phyloP scores from a whole-genome alignment of 2,113 vertebrate genomes.

The Zapus hudsonius region DNA sequence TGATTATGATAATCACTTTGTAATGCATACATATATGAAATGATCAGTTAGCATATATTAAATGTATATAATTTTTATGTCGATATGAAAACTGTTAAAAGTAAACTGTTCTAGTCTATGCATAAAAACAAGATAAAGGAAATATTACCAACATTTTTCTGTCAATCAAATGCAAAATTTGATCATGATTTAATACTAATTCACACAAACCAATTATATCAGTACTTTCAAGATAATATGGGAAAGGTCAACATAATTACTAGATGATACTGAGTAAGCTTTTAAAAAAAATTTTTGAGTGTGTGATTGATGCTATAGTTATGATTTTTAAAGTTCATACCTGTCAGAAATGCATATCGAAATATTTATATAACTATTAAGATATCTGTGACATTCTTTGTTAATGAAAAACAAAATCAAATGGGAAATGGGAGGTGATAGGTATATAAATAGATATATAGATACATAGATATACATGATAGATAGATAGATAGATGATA shows the following conservation, averaged over 20 bases:
- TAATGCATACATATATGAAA: neutral
- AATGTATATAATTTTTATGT: neutral
- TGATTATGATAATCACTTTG: neutral
- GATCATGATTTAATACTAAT: neutral
- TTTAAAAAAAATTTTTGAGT: neutral
- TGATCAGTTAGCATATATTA: neutral
- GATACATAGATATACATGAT: neutral
- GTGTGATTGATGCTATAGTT: neutral
- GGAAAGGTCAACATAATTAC: conserved; percentile 10
- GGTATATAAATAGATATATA: neutral
- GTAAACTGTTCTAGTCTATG: neutral
- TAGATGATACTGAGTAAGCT: conserved; percentile 19
- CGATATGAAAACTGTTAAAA: neutral
- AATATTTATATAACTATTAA: neutral
- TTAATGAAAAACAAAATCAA: neutral
- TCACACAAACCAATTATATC: neutral
- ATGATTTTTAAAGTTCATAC: conserved; percentile 25
- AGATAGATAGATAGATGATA: neutral
- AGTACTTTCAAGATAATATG: neutral
- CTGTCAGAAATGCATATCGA: conserved; percentile 21
- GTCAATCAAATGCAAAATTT: conserved; percentile 27
- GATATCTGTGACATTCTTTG: neutral
- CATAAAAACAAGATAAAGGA: neutral
- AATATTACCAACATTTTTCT: neutral
- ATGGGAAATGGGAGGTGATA: neutral